Evolutionary conservation across 2,888 invertebrate species (phyloP).

Genomic region (Gryllus longicercus): DNA sequence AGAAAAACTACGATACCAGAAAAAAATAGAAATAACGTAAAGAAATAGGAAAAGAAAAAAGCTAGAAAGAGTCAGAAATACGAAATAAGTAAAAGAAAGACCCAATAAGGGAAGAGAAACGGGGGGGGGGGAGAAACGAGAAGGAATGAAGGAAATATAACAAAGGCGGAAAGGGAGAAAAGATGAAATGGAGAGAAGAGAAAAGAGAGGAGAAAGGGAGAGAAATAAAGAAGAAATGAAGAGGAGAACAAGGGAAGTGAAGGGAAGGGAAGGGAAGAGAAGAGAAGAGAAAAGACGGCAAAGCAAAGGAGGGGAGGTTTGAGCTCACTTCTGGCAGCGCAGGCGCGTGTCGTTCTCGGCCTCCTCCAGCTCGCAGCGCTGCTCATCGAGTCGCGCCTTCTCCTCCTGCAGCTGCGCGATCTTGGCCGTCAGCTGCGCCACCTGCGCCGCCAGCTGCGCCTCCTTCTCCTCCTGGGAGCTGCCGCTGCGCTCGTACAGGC

Average conservation of each 20-base stretch:
- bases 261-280: neutral
- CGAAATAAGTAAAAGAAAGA: too few relatives aligned
- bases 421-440: slow-evolving; percentile 50
- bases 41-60: too few relatives aligned
- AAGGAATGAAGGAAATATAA: too few relatives aligned
- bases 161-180: too few relatives aligned
- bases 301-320: neutral
- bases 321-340: slow-evolving; percentile 51
- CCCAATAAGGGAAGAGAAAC: too few relatives aligned
- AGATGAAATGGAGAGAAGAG: too few relatives aligned
- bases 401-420: slow-evolving; percentile 59
- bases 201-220: too few relatives aligned
- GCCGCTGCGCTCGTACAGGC: neutral
- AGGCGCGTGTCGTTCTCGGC: slow-evolving; percentile 70
- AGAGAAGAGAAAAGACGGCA: neutral
- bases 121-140: too few relatives aligned
- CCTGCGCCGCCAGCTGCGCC: slow-evolving; percentile 51
- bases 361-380: slow-evolving; percentile 70
- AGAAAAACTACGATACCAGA: too few relatives aligned
- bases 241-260: neutral
- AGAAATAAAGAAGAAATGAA: too few relatives aligned
- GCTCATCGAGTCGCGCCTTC: slow-evolving; percentile 64
- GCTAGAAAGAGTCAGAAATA: too few relatives aligned
- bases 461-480: slow-evolving; percentile 51
- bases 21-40: too few relatives aligned